phyloP scores from a whole-genome alignment of 1,140 invertebrate species.

The Megathymus violae region DNA sequence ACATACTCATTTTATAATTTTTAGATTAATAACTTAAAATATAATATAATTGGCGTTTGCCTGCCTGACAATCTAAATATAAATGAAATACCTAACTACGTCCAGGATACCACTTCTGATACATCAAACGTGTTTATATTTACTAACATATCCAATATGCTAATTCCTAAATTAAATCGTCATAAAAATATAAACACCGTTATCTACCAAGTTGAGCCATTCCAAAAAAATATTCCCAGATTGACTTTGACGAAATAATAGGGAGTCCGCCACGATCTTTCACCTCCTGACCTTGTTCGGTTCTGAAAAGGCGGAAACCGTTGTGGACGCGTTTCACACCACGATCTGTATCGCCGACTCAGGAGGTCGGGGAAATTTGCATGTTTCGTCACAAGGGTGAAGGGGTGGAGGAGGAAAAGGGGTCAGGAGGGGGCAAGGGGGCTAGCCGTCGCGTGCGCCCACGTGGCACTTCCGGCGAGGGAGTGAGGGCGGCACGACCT shows the following conservation, averaged over 20 bases:
- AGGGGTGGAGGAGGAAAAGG: constrained; percentile 17
- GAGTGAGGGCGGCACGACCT: constrained; percentile 51
- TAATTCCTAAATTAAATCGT: no score
- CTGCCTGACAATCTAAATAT: no score
- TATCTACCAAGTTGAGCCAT: no score
- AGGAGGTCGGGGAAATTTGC: constrained; percentile 76
- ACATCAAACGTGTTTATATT: no score
- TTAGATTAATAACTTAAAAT: no score
- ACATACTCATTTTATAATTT: no score
- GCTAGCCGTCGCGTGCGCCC: constrained; percentile 59
- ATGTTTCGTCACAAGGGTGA: constrained; percentile 76
- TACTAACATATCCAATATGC: no score
- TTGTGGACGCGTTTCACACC: constrained; percentile 45
- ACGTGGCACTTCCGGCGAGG: constrained; percentile 65
- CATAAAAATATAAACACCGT: no score
- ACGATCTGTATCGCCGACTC: constrained; percentile 56
- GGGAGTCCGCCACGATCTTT: constrained; percentile 7
- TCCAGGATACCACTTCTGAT: no score
- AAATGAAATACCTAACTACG: no score
- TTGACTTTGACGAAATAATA: constrained; percentile 39
- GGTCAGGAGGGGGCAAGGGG: constrained; percentile 27
- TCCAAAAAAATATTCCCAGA: background rate
- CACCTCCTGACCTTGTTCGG: constrained; percentile 28
- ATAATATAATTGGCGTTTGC: no score
- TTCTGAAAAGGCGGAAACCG: constrained; percentile 37